Evolutionary conservation across 2,797 vertebrate genomes (phyloP), one percentile per base, ranked within the genome.

Genomic region (Diglossa cyanea): DNA sequence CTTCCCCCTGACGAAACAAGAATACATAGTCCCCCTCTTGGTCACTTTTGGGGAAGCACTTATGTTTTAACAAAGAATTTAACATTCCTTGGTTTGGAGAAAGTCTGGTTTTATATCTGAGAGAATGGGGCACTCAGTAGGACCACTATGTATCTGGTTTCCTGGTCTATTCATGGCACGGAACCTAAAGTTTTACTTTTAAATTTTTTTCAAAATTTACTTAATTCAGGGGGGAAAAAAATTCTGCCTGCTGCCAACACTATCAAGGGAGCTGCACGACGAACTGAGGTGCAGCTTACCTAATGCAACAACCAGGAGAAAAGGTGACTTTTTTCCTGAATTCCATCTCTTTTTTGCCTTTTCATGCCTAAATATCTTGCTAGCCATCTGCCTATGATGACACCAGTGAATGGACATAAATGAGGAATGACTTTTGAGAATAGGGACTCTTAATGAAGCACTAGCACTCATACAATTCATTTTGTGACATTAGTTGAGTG

Each of bases 221-320:
- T 72, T 17, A 66, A 21, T 7, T 7, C 3, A 16, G 16, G 13
- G 13, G 1, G 0, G 5, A 23, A 53, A 58, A 24, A 24, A 6
- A 1, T 11, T n/a, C 17, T 87, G 5, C 30, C 20, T 55, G 5
- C 10, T 73, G 19, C 15, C n/a, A 60, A 7, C 8, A 19, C 15
- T 19, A 18, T 11, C 12, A 58, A 23, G 31, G 4, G 13, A 55
- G 5, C 10, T 60, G 7, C 40, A 30, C 0, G 2, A 6, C 8
- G 39, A 48, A 20, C 26, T 28, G 21, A 15, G 6, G 4, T 67
- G 14, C 50, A 45, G 24, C 12, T 82, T 19, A 42, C 10, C 8
- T 0, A 1, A 33, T 20, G 31, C 13, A 71, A 7, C 23, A 67
- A 7, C 3, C 13, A 33, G 30, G 16, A 75, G 11, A 39, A 42